phyloP scores from a whole-genome alignment of 1,140 invertebrate species.

The Drosophila bocqueti region DNA sequence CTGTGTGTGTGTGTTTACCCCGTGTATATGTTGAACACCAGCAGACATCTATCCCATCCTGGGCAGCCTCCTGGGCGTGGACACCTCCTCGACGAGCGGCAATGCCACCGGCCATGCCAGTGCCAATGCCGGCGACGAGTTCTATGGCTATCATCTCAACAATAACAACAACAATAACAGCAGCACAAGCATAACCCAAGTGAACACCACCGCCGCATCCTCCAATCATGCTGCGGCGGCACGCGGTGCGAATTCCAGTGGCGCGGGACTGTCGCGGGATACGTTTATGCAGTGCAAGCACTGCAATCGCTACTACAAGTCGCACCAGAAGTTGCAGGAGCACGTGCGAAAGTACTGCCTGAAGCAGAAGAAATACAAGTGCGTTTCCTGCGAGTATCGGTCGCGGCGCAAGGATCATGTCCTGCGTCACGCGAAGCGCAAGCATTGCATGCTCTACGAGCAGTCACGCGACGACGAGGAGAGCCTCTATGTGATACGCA shows the following conservation, averaged over 20 bases:
- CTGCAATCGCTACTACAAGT: conserved; percentile 81
- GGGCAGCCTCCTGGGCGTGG: conserved; percentile 82
- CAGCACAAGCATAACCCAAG: conserved; percentile 21
- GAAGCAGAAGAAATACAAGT: conserved; percentile 84
- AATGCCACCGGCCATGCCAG: conserved; percentile 19
- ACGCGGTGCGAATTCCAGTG: conserved; percentile 13
- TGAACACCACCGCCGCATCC: conserved; percentile 28
- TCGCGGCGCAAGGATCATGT: conserved; percentile 83
- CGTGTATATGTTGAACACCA: conserved; percentile 61
- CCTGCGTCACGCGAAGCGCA: conserved; percentile 75
- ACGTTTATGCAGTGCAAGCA: conserved; percentile 81
- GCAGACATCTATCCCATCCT: conserved; percentile 83
- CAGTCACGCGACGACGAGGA: conserved; percentile 69
- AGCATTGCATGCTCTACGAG: conserved; percentile 79
- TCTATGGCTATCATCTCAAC: conserved; percentile 69
- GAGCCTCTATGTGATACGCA: conserved; percentile 78
- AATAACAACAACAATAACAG: conserved; percentile 44
- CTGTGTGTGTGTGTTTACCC: conserved; percentile 34
- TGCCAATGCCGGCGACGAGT: conserved; percentile 58
- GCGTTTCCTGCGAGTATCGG: conserved; percentile 80
- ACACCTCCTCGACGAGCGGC: conserved; percentile 63
- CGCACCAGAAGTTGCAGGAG: conserved; percentile 76
- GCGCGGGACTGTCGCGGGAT: conserved; percentile 44
- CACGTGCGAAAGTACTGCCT: conserved; percentile 83
- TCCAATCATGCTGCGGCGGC: conserved; percentile 4